Percentiles rank a stretch among this genome's conserved stretches.
These are phyloP conservation scores for Epicauta chinensis DNA, from an alignment of 1,140 invertebrate species.

Conservation along the genomic window DNA sequence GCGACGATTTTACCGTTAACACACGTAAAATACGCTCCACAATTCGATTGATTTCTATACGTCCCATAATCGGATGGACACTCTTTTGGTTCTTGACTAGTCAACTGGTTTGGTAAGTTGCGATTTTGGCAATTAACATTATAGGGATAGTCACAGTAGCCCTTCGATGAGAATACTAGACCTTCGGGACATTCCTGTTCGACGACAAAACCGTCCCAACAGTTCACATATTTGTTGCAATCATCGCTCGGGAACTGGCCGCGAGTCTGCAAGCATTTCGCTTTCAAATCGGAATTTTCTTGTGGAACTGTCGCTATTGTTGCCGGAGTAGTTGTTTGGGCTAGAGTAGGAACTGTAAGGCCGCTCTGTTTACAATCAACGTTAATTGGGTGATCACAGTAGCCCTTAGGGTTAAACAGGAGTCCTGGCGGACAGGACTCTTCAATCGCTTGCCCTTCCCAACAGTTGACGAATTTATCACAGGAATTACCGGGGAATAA, in stretches of 20 bases:
- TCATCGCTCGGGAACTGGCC: conserved; percentile 58
- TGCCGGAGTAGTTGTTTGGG: background rate
- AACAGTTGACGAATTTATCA: conserved; percentile 61
- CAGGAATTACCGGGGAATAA: conserved; percentile 58
- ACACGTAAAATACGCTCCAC: conserved; percentile 19
- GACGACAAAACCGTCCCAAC: conserved; percentile 60
- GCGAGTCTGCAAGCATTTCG: conserved; percentile 36
- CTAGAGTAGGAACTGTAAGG: background rate
- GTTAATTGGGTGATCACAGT: conserved; percentile 58
- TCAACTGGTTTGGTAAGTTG: background rate
- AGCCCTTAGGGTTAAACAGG: conserved; percentile 52
- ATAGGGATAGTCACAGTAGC: conserved; percentile 56
- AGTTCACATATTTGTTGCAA: conserved; percentile 61
- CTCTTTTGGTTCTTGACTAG: background rate
- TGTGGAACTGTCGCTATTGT: conserved; percentile 12
- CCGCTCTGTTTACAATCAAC: conserved; percentile 51
- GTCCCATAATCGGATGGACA: conserved; percentile 20
- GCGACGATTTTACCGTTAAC: conserved; percentile 19
- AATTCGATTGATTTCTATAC: conserved; percentile 12
- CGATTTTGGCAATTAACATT: conserved; percentile 52
- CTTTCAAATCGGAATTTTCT: conserved; percentile 42
- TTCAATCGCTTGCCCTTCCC: conserved; percentile 60
- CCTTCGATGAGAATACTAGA: conserved; percentile 53
- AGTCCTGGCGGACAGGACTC: conserved; percentile 57
- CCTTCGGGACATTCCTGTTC: conserved; percentile 60